A percentile compares a stretch with the other conserved stretches of the same genome.
These are phyloP conservation scores for Lanius collurio DNA, from an alignment of 2,113 vertebrate genomes.

Conservation along the genomic window DNA sequence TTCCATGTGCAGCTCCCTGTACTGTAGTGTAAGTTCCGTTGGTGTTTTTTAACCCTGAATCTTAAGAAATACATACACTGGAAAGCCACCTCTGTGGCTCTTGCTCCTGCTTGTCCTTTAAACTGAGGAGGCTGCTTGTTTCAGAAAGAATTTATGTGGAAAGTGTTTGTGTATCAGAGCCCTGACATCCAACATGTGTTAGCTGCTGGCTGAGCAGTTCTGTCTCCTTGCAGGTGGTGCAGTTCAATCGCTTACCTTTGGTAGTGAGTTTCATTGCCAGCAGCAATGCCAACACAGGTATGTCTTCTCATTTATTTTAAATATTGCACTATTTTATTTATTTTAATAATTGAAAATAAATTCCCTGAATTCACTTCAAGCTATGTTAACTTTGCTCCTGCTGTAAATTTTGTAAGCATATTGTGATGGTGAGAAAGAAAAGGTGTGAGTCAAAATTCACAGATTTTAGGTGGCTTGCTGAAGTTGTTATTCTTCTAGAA, in stretches of 20 bases:
- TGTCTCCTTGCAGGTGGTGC: conserved; percentile 69
- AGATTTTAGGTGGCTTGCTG: not conserved
- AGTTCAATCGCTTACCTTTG: conserved; percentile 94
- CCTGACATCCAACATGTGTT: fast-evolving
- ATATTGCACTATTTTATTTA: not conserved
- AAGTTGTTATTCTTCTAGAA: not conserved
- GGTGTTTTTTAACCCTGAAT: not conserved
- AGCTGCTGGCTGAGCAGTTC: not conserved
- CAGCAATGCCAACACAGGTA: conserved; percentile 94
- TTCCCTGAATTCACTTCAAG: not conserved
- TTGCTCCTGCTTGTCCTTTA: not conserved
- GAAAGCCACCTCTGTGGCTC: not conserved
- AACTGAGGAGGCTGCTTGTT: not conserved
- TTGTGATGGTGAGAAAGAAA: not conserved
- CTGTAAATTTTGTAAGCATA: not conserved
- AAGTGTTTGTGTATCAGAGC: not conserved
- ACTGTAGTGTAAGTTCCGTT: not conserved
- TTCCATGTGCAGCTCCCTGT: not conserved
- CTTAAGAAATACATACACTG: not conserved
- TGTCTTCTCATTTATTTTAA: not conserved
- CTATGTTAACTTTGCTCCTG: not conserved
- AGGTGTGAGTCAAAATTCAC: not conserved
- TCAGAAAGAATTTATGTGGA: not conserved
- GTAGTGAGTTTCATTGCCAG: conserved; percentile 98
- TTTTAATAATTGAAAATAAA: not conserved